phyloP scores from a whole-genome alignment of 2,888 invertebrate genomes.

The Chrysolina oricalcia region DNA sequence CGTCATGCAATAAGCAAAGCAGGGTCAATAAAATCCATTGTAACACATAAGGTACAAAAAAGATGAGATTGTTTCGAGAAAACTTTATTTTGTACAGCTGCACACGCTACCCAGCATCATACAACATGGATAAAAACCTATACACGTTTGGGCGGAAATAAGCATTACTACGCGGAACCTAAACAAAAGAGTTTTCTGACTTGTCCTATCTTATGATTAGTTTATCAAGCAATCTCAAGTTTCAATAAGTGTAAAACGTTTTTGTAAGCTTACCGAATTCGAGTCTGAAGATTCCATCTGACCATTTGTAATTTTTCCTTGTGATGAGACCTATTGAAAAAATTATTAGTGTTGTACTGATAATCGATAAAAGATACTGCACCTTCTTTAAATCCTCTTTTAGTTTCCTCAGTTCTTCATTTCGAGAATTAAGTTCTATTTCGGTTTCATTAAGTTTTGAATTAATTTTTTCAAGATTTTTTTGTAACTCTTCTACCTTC shows the following conservation, averaged over 20 bases:
- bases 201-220: too few species aligned
- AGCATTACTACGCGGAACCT: too few species aligned
- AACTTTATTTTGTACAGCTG: too few species aligned
- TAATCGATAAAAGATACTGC: not conserved
- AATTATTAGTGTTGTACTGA: not conserved
- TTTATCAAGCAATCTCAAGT: not conserved
- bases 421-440: constrained; percentile 49
- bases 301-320: constrained; percentile 34
- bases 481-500: constrained; percentile 38
- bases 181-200: too few species aligned
- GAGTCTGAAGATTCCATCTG: constrained; percentile 23
- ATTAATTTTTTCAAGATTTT: constrained; percentile 23
- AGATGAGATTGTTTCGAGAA: not conserved
- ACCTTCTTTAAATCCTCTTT: constrained; percentile 58
- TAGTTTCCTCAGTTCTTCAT: constrained; percentile 54
- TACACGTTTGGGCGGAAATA: too few species aligned
- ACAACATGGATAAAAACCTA: too few species aligned
- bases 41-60: not conserved
- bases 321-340: constrained; percentile 42
- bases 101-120: too few species aligned
- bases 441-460: constrained; percentile 43
- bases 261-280: constrained; percentile 20
- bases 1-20: constrained; percentile 40
- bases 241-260: not conserved
- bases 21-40: not conserved